Base-by-base conservation (phyloP, 2,888 invertebrate species). In the Tetropium fuscum region DNA sequence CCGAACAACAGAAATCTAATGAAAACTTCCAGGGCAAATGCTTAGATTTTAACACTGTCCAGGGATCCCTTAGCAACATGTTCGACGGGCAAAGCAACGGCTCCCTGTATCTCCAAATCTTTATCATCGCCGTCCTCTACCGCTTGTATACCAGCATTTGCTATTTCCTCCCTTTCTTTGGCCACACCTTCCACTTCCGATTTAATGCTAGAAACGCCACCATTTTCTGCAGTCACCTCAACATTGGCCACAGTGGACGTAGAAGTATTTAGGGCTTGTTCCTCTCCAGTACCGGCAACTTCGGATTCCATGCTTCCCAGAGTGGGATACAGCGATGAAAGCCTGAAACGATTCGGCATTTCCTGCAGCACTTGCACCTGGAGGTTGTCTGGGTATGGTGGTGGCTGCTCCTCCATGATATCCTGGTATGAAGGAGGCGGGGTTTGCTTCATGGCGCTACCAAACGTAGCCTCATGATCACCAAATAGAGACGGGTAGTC, bases 371-470 rank as follows among this genome's bases (percentile, higher is more conserved):
- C 53, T n/a, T 57, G 44, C 1, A 58, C 25, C 25, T 22, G 25
- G 7, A 40, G 5, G 22, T 13, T 43, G 22, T 64, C 63, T 2
- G 73, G 75, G 58, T 80, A 80, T 18, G 80, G 75, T 15, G 80
- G 80, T 7, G 78, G 79, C 58, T 78, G 78, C 51, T 78, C 78
- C 13, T 79, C 81, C 80, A 82, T 80, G 11, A 81, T 69, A 51
- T 76, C 80, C 74, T 88, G 87, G 79, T 90, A 90, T 1, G 90
- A 88, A 19, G 90, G 90, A 57, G 90, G 90, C 30, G 90, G 90
- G 2, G 88, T 87, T 75, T 90, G 89, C 76, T 90, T 90, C 72
- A 90, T 84, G 65, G 83, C 79, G 0, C 88, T 88, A 44, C 76
- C 77, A 53, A 79, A 79, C 5, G 77, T 78, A 67, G 89, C 88